These are phyloP conservation scores for Endomychus coccineus DNA, from an alignment of 2,888 invertebrate species.

Conservation along the genomic window DNA sequence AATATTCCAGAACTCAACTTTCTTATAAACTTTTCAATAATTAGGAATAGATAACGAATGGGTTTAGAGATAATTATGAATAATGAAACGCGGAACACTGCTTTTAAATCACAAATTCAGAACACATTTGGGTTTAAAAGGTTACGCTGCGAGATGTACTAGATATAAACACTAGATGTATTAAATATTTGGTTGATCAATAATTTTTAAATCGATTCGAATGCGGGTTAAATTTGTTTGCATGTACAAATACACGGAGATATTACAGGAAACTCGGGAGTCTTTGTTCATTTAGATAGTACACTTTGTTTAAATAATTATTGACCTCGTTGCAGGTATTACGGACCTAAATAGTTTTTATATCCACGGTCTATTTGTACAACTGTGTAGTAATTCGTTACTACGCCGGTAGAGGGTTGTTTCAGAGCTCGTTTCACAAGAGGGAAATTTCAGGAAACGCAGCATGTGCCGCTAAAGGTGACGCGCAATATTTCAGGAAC, in stretches of 20 bases:
- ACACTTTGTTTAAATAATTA: too few species aligned
- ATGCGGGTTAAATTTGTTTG: conserved; percentile 30
- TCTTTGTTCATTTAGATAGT: too few species aligned
- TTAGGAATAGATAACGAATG: too few species aligned
- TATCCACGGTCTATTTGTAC: conserved; percentile 31
- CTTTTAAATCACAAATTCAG: too few species aligned
- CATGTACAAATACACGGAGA: too few species aligned
- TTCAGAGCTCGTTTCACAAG: conserved; percentile 28
- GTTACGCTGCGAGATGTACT: not conserved
- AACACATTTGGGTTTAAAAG: not conserved
- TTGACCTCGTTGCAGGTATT: conserved; percentile 23
- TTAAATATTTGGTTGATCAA: conserved; percentile 28
- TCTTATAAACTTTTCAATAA: too few species aligned
- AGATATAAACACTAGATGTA: conserved; percentile 1
- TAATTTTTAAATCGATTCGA: conserved; percentile 39
- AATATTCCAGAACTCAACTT: too few species aligned
- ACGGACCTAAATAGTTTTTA: conserved; percentile 25
- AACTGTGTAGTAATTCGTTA: conserved; percentile 32
- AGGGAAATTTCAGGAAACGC: conserved; percentile 22
- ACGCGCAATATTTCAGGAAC: too few species aligned
- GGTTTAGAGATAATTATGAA: too few species aligned
- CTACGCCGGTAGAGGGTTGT: conserved; percentile 33
- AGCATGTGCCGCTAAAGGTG: too few species aligned
- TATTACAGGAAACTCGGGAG: too few species aligned
- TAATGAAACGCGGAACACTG: too few species aligned